Conservation (phyloP, 2,113 vertebrate genomes). For the Pionites leucogaster region DNA sequence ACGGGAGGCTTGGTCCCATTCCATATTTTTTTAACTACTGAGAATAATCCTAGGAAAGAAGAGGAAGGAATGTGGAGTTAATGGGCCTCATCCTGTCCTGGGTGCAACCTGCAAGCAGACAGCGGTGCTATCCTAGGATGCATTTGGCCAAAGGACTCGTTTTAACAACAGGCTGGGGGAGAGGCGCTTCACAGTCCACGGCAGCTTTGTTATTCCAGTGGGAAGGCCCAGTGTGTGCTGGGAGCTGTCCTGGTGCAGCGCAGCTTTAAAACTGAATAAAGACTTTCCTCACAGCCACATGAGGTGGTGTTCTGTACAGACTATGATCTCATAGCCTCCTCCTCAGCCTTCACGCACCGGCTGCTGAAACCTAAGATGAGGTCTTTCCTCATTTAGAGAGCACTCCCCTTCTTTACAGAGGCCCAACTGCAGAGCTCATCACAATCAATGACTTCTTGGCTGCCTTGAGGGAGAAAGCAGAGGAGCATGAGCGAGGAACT, state of each 20-base stretch:
- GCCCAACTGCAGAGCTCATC: slow-evolving; percentile 51
- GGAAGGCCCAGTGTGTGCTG: background rate
- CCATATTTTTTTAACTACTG: background rate
- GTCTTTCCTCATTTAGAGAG: slow-evolving; percentile 43
- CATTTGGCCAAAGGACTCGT: background rate
- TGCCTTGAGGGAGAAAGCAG: background rate
- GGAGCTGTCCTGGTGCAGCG: background rate
- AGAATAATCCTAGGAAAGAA: background rate
- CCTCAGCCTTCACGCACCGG: slow-evolving; percentile 14
- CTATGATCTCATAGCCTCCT: slow-evolving; percentile 72
- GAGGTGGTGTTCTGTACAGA: slow-evolving; percentile 28
- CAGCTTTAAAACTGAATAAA: slow-evolving; percentile 52
- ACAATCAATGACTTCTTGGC: slow-evolving; percentile 61
- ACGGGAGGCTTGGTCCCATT: background rate
- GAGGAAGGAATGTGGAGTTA: background rate
- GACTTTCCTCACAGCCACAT: slow-evolving; percentile 28
- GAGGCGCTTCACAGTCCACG: background rate
- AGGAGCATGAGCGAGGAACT: background rate
- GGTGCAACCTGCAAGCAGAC: background rate
- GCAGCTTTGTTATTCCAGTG: background rate
- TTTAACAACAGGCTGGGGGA: background rate
- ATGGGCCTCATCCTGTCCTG: background rate
- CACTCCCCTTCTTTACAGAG: slow-evolving; percentile 26
- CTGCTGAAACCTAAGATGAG: slow-evolving; percentile 74
- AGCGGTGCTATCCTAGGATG: background rate